Conservation (phyloP, 1,140 invertebrate species). For the Sarcophaga bullata region DNA sequence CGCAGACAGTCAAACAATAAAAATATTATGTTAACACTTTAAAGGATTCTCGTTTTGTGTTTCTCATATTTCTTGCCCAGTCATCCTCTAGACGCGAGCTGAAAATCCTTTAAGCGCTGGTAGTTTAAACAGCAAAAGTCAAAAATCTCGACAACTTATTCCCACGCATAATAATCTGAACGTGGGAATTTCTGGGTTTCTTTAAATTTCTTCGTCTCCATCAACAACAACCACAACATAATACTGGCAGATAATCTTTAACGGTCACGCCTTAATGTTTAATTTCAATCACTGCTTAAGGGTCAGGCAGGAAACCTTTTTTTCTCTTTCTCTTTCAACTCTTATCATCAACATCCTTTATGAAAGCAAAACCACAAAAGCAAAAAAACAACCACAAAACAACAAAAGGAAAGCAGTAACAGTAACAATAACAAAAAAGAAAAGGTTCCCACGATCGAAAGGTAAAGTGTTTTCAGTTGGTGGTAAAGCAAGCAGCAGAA, state of each 20-base stretch:
- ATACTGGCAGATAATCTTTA: not conserved
- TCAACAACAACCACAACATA: no score
- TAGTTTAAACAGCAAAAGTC: not conserved
- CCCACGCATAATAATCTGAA: constrained; percentile 23
- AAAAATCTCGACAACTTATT: not conserved
- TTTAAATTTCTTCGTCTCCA: not conserved
- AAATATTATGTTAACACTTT: not conserved
- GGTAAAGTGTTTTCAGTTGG: not conserved
- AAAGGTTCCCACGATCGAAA: constrained; percentile 17
- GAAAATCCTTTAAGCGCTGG: not conserved
- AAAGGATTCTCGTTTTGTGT: not conserved
- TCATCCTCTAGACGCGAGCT: not conserved
- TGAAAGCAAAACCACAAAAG: no score
- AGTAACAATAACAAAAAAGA: no score
- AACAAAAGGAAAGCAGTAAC: no score
- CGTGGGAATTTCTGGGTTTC: not conserved
- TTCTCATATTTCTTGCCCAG: not conserved
- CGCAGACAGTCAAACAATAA: no score
- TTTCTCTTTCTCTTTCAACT: no score
- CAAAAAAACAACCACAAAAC: no score
- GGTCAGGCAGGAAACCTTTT: no score
- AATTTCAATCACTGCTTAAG: not conserved
- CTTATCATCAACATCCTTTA: no score
- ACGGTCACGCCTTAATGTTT: constrained; percentile 20
- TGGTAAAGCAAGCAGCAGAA: not conserved